Evolutionary conservation across 2,113 vertebrate species (phyloP).

Genomic region (Psilopsiagon aymara): DNA sequence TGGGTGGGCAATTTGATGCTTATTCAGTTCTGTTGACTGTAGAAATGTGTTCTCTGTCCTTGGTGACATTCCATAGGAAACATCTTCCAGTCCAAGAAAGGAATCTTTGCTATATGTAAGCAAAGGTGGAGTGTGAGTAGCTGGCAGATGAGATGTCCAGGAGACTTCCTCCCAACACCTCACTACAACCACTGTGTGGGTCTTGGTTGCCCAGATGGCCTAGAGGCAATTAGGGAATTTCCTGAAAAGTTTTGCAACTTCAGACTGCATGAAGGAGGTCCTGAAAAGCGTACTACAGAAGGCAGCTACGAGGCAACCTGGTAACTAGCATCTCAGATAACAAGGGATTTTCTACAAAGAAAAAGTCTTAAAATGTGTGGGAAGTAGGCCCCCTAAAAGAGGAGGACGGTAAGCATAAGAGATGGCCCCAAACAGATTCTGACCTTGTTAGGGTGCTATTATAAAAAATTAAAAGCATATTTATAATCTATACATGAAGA

Average conservation of each 20-base stretch:
- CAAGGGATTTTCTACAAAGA: background rate
- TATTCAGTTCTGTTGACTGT: background rate
- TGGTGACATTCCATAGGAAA: background rate
- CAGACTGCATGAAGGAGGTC: background rate
- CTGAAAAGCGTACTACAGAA: background rate
- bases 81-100: background rate
- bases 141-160: background rate
- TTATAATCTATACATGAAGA: background rate
- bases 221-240: background rate
- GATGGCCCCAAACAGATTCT: background rate
- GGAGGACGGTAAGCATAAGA: background rate
- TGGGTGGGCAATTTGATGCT: background rate
- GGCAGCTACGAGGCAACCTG: background rate
- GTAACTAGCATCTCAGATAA: background rate
- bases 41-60: background rate
- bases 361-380: background rate
- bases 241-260: background rate
- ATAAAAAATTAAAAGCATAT: background rate
- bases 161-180: background rate
- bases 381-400: background rate
- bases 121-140: background rate
- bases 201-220: background rate
- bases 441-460: background rate
- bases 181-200: background rate
- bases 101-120: background rate